Conservation (phyloP, 1,140 invertebrate genomes). For the Lepidotrigona ventralis region DNA sequence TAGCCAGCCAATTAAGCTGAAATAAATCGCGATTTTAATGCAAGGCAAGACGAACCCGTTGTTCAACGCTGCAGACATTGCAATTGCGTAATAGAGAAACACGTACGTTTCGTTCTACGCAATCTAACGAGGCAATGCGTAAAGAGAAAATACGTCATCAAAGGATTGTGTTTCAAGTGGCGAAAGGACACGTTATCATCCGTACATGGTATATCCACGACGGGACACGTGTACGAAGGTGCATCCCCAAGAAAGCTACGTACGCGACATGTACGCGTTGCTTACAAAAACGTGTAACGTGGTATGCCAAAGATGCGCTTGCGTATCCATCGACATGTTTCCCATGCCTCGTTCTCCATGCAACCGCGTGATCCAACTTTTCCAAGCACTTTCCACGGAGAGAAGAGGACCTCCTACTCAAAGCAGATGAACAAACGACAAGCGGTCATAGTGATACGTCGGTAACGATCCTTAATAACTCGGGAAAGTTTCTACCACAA, state of each 20-base stretch:
- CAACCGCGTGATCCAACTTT: neutral
- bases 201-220: conserved; percentile 20
- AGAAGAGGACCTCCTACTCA: neutral
- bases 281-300: conserved; percentile 6
- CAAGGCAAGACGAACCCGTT: neutral
- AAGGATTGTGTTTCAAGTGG: neutral
- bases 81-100: neutral
- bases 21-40: conserved; percentile 1
- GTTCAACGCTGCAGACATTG: neutral
- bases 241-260: neutral
- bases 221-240: conserved; percentile 35
- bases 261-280: conserved; percentile 2
- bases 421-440: neutral
- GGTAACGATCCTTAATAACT: neutral
- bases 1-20: neutral
- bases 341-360: neutral
- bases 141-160: conserved; percentile 17
- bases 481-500: neutral
- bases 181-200: conserved; percentile 34
- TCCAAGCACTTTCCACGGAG: neutral
- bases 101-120: neutral
- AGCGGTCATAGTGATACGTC: too few relatives aligned
- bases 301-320: neutral
- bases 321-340: neutral
- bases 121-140: neutral